Evolutionary conservation across 2,888 invertebrate species (phyloP).

Genomic region (Acrocyrtus sp.): DNA sequence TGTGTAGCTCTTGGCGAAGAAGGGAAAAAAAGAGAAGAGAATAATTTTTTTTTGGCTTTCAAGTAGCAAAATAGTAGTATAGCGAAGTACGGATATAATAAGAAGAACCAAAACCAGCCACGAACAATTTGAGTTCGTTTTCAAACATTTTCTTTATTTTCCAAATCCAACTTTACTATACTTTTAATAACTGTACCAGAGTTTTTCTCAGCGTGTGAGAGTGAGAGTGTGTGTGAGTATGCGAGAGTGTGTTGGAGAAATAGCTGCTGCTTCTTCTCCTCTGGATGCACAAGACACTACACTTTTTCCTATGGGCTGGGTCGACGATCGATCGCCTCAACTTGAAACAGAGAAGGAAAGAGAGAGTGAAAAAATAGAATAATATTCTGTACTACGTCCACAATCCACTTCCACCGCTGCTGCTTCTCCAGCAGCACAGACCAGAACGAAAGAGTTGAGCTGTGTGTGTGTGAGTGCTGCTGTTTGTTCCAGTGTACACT

Average conservation of each 20-base stretch:
- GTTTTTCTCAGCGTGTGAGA: background rate
- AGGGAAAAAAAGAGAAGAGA: background rate
- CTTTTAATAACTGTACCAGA: background rate
- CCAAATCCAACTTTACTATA: background rate
- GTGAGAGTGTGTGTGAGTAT: slow-evolving; percentile 5
- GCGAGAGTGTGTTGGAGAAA: background rate
- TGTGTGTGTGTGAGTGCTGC: no score
- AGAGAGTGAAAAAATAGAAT: no score
- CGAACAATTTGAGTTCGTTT: slow-evolving; percentile 34
- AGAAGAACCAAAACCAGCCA: background rate
- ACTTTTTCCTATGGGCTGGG: slow-evolving; percentile 58
- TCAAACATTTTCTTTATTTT: background rate
- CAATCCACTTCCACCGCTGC: background rate
- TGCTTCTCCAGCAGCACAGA: background rate
- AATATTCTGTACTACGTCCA: background rate
- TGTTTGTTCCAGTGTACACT: no score
- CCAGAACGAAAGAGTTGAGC: no score
- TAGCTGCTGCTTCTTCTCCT: slow-evolving; percentile 10
- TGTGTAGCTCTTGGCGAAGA: no score
- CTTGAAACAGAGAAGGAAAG: no score
- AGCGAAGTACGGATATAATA: no score
- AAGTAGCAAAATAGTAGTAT: background rate
- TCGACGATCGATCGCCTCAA: slow-evolving; percentile 55
- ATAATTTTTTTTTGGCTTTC: background rate
- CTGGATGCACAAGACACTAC: slow-evolving; percentile 30